Evolutionary conservation across 1,140 invertebrate genomes (phyloP).

Genomic region (Neodiprion pinetum): DNA sequence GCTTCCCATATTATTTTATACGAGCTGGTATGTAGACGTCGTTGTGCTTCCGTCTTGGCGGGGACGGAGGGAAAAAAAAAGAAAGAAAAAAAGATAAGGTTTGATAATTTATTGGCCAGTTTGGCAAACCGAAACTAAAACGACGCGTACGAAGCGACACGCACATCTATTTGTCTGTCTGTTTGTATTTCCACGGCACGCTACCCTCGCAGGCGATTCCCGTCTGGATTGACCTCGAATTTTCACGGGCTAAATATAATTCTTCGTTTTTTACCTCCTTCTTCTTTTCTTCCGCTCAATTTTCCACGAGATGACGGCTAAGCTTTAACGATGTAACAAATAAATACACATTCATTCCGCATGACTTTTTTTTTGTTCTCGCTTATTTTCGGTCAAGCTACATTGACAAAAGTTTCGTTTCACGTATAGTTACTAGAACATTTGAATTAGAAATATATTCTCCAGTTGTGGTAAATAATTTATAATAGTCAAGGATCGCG

Average conservation of each 20-base stretch:
- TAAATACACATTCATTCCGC: not conserved
- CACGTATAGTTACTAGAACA: no score
- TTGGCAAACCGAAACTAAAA: not conserved
- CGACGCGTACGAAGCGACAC: not conserved
- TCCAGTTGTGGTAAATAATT: no score
- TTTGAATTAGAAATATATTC: no score
- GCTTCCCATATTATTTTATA: no score
- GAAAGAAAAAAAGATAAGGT: not conserved
- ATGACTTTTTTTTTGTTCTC: no score
- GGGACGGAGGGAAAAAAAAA: no score
- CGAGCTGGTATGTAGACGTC: no score
- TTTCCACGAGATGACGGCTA: conserved; percentile 16
- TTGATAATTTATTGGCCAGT: not conserved
- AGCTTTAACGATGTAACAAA: no score
- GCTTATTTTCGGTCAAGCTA: no score
- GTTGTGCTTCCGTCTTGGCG: no score
- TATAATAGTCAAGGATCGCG: no score
- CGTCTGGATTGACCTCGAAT: not conserved
- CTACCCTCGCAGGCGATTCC: not conserved
- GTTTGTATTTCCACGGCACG: not conserved
- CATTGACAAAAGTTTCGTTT: no score
- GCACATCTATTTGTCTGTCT: not conserved
- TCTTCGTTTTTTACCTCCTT: conserved; percentile 5
- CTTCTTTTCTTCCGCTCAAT: conserved; percentile 10
- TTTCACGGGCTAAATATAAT: conserved; percentile 12